Evolutionary conservation across 2,113 vertebrate genomes (phyloP), one percentile per base, ranked within the genome.

Genomic region (Brevimyrus niger): DNA sequence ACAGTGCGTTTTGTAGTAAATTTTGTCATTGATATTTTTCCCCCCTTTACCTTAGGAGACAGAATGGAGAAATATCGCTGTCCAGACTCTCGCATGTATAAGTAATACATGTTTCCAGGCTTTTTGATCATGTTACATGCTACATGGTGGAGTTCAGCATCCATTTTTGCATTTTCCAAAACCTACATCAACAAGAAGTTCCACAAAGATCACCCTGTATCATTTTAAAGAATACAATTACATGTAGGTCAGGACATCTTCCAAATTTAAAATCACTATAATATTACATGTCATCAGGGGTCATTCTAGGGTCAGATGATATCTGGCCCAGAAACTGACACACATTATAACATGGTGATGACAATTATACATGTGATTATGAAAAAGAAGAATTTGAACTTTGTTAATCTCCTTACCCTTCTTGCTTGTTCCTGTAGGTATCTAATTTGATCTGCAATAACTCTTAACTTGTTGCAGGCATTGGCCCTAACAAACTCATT

Each of bases 61-160:
- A 99, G 94, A 92, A 99, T 98, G 35, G 98, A 99, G 94, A 99
- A 98, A 93, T 99, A 99, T 0, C 95, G 94, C 94, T 99, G 98
- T 48, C 98, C 98, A 19, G 96, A 97, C 46, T 97, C 96, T 42
- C 97, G 93, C 91, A 95, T 89, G 90, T 99, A 99, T 88, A 99
- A 94, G 93, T 97, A 98, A 90, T 99, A 99, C 93, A 97, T 90
- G 91, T 93, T 99, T 89, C 98, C 98, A 23, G 98, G 97, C 90
- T 97, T 99, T 91, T 99, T 99, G 90, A 99, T 97, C 0, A 99
- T 94, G 92, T 99, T 99, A 90, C 98, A 99, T 89, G 98, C 97
- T 38, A 96, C 97, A 0, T 97, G 98, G 93, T 99, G 97, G 88
- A 99, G 94, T 61, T 99, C 97, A 0, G 97, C 96, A 44, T 99